Evolutionary conservation across 2,113 vertebrate genomes (phyloP), one percentile per base, ranked within the genome.

Genomic region (Mixornis gularis): DNA sequence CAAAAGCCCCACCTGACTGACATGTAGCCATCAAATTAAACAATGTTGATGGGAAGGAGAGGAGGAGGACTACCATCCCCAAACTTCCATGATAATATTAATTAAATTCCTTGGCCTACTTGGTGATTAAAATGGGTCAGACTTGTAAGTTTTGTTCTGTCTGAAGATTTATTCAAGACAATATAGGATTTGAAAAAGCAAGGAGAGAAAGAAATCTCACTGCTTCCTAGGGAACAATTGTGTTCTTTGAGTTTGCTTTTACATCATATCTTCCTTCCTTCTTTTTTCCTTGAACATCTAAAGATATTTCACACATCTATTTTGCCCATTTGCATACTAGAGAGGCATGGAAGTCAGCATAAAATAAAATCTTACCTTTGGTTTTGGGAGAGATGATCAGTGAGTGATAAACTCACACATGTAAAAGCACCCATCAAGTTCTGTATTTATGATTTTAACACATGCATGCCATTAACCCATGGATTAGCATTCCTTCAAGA

Each of bases 121-220:
- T 89, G 46, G 34, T 80, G 21, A 34, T 29, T 85, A 53, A 94
- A 92, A 58, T 86, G 51, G 51, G 38, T 90, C 72, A 83, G 18
- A 38, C 11, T 76, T 82, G 2, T 2, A 63, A 46, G 17, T 74
- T 86, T 73, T 70, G 29, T 46, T 95, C 43, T 65, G 6, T 38
- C 48, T 88, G 64, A 88, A 70, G 29, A 70, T 62, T 80, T 88
- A 46, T 53, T 58, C 32, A 70, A 41, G 24, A 63, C 3, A 7
- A 49, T 80, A 49, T 14, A 92, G 14, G 24, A 89, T 20, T 16
- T 70, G 17, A 14, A 91, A 48, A 68, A 89, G 13, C 15, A 80
- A 77, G 30, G 7, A 13, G 1, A 18, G 30, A 66, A 85, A 63
- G 15, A 41, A 4, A 3, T 6, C 43, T 60, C 55, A 44, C n/a